Base-by-base conservation (phyloP, 1,140 invertebrate species). In the Spodoptera litura region DNA sequence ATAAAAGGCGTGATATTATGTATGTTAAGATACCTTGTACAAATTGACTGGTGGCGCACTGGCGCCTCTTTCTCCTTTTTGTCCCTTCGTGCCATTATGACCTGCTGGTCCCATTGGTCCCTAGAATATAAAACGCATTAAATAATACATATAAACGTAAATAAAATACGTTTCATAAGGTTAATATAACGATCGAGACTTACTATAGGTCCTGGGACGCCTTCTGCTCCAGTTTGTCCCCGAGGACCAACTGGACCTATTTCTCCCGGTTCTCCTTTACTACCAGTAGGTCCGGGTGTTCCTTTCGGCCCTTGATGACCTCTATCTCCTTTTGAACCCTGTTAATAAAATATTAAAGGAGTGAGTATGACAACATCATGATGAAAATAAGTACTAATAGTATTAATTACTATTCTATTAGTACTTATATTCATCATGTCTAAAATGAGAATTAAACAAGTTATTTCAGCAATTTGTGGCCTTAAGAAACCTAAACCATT, bases 261-360 rank as follows among this genome's bases (percentile, higher is more conserved):
- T 20, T 77, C 56, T 0, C 89, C 85, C 3, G 8, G 59, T 61
- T 81, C 68, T 61, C 83, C 85, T 77, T 79, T 85, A 58, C 25
- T n/a, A 11, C 87, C 88, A 73, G 78, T 85, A 13, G 74, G 58
- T 10, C 90, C 88, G 10, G 35, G 49, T 15, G 68, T 38, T 13
- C 90, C 89, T 2, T 55, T 10, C 13, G 71, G 51, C 0, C 89
- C 89, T 20, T 76, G 58, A 61, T 31, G 13, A 27, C 89, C 88
- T 27, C 44, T 78, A 0, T 89, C 83, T 25, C 89, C 90, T 84
- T 89, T 89, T 8, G 79, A 62, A 44, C 90, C 90, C 87, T 91
- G 55, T 53, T 72, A 31, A 77, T 1, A 44, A 44, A 44, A 6
- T 44, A 44, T 4, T 44, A 8, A 44, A 6, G 8, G 1, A 6